A percentile compares a stretch with the other conserved stretches of the same genome.
These are phyloP conservation scores for Reinhardtius hippoglossoides DNA, from an alignment of 2,113 vertebrate genomes.

Conservation along the genomic window DNA sequence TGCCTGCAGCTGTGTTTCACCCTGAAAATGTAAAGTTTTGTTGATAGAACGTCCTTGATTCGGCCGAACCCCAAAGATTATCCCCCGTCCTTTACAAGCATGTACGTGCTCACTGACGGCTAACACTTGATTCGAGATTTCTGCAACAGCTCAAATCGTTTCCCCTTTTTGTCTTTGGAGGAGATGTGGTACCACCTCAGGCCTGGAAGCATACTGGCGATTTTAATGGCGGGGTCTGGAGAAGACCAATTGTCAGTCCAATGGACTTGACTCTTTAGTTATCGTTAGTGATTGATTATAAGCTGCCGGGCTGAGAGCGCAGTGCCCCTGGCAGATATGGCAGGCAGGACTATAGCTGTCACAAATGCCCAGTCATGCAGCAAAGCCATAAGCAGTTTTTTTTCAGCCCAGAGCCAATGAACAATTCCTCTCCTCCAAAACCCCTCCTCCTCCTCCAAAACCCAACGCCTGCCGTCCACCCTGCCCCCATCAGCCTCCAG, in stretches of 20 bases:
- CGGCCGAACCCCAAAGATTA: constrained; percentile 19
- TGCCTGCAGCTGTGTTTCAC: constrained; percentile 57
- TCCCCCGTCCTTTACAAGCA: constrained; percentile 25
- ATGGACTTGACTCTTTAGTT: constrained; percentile 58
- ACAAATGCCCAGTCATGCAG: constrained; percentile 85
- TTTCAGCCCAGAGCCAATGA: constrained; percentile 73
- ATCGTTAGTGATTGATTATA: constrained; percentile 76
- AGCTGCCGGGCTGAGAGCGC: constrained; percentile 63
- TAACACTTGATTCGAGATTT: constrained; percentile 2
- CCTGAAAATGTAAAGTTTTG: constrained; percentile 62
- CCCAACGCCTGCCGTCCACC: constrained; percentile 74
- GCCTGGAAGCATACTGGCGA: constrained; percentile 27
- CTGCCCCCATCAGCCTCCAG: constrained; percentile 77
- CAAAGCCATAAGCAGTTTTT: constrained; percentile 77
- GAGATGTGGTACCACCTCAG: background rate
- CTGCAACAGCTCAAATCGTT: constrained; percentile 1
- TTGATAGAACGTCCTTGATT: constrained; percentile 68
- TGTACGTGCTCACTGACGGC: constrained; percentile 21
- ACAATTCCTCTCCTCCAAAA: constrained; percentile 53
- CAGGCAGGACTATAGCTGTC: constrained; percentile 77
- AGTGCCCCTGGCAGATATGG: constrained; percentile 76
- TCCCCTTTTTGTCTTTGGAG: background rate
- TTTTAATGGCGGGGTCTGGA: constrained; percentile 40
- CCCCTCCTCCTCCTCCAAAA: constrained; percentile 74
- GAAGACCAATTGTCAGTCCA: constrained; percentile 50